Base-by-base conservation (phyloP, 2,888 invertebrate genomes). In the Harpagoxenus sublaevis region DNA sequence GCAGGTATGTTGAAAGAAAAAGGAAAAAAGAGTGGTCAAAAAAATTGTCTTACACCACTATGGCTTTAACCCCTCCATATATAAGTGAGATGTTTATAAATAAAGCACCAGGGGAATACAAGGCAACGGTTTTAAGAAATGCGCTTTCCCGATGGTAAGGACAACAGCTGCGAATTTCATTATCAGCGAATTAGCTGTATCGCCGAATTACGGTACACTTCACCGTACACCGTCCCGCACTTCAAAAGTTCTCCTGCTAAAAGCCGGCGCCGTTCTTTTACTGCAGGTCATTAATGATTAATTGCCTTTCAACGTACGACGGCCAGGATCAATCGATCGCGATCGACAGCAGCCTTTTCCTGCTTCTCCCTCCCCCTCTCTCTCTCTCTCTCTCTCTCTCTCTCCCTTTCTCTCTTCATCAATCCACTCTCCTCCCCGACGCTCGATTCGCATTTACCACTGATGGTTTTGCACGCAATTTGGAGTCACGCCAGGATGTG, bases 381-480 rank as follows among this genome's bases (percentile, higher is more conserved):
- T n/a, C 10, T n/a, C 18, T 35, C 48, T 66, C 53, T 28, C 65
- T 45, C 23, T 78, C 63, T 42, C 51, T 48, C 53, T 77, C 63
- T 57, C 53, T 28, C 55, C 28, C 53, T 42, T 70, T 78, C 70
- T 31, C 35, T 39, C 74, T 73, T 31, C 12, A 23, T 15, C 68
- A 35, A 65, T 35, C 65, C 12, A 63, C 75, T 63, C 68, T 39
- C 23, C 51, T 65, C 63, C 42, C 53, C 87, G 74, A 88, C 88
- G 86, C 89, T 86, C 84, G 84, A 83, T 84, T 89, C 89, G 82
- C 89, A 89, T 89, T 89, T 89, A 89, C 89, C 89, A 51, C 83
- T 81, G 89, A 89, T 90, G 88, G 89, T 90, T 90, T 90, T 90
- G 89, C 90, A 90, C 90, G 90, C 90, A 90, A 90, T 90, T 90